A percentile compares a stretch with the other conserved stretches of the same genome.
These are phyloP conservation scores for Pherbina coryleti DNA, from an alignment of 2,888 invertebrate genomes.

Conservation along the genomic window DNA sequence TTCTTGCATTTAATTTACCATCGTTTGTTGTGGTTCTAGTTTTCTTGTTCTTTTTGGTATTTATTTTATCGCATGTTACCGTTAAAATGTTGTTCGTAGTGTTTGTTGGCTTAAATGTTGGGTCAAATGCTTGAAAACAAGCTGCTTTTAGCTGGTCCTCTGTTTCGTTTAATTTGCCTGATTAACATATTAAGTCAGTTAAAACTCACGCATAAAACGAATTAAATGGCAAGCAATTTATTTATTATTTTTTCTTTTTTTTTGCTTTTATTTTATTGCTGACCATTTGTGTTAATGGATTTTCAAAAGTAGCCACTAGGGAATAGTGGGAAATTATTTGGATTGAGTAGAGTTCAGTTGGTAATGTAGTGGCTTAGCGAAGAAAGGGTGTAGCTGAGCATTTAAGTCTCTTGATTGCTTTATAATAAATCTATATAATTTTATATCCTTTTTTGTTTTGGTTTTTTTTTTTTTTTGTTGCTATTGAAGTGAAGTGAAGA, in stretches of 20 bases:
- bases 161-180: conserved; percentile 58
- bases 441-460: not conserved
- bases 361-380: not conserved
- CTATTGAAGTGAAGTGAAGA: not conserved
- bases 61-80: conserved; percentile 36
- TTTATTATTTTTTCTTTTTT: not conserved
- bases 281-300: conserved; percentile 32
- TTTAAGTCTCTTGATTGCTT: too few species aligned
- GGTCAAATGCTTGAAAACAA: conserved; percentile 22
- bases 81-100: conserved; percentile 5
- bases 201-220: conserved; percentile 63
- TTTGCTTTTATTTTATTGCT: conserved; percentile 17
- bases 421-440: too few species aligned
- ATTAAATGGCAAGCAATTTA: conserved; percentile 53
- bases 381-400: too few species aligned
- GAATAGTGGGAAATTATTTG: not conserved
- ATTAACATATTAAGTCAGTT: conserved; percentile 61
- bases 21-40: conserved; percentile 6
- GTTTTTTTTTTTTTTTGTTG: not conserved
- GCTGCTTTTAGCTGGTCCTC: conserved; percentile 29
- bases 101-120: conserved; percentile 15
- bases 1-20: conserved; percentile 31
- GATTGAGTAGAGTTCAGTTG: not conserved
- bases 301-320: not conserved
- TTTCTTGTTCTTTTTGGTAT: not conserved